Evolutionary conservation across 2,113 vertebrate genomes (phyloP), one percentile per base, ranked within the genome.

Genomic region (Suricata suricatta): DNA sequence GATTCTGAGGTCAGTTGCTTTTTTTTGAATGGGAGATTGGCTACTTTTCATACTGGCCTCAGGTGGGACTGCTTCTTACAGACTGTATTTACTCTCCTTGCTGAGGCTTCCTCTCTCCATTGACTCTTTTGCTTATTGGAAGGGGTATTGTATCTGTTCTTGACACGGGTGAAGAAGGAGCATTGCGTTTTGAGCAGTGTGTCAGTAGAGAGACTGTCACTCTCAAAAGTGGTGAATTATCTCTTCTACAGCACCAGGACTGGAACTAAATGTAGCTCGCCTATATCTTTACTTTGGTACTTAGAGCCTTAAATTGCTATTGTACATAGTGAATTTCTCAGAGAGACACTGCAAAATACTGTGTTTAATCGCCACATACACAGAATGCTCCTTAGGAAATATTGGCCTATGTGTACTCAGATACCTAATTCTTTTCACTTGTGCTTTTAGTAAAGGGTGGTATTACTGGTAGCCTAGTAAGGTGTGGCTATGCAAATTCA

Each of bases 161-260:
- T 50, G 14, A 54, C 81, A n/a, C 29, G 7, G 19, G 33, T 33
- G 29, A 88, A 29, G 13, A 95, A 86, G 14, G 83, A 91, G 29
- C 2, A 83, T 1, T 54, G 8, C 4, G 0, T 60, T 88, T 66
- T 63, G 1, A 15, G 0, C 21, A 77, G 17, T 8, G 2, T 57
- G 7, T 66, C 29, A 27, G 5, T 29, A 33, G 23, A 29, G 10
- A 52, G 31, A 76, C 9, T 63, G 3, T 50, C 27, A 11, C 21
- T 33, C 12, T 74, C 64, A 92, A 84, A 91, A 52, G 11, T 21
- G 52, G 63, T 8, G 3, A 38, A n/a, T 85, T 69, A 19, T 31
- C 17, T 71, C 25, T 68, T 91, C n/a, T 71, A 3, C 1, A 76
- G 31, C 10, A 64, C 19, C 63, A n/a, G 10, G 3, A 57, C 3